These are phyloP conservation scores for Sylvietta virens DNA, from an alignment of 2,113 vertebrate genomes.

Conservation along the genomic window DNA sequence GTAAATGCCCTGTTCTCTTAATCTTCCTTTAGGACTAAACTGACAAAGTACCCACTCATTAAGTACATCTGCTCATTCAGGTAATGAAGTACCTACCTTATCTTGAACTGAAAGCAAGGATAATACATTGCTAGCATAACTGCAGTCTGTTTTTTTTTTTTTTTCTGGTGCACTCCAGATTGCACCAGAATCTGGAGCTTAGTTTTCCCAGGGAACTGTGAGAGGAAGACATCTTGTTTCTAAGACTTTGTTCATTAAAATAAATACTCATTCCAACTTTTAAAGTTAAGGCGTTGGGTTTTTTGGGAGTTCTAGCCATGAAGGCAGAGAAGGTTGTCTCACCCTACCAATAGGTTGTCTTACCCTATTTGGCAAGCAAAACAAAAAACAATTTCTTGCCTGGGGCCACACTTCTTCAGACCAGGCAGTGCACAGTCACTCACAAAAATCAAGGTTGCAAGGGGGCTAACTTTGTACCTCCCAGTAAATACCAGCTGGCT, in stretches of 20 bases:
- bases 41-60: constrained; percentile 47
- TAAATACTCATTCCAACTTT: neutral
- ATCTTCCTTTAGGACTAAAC: constrained; percentile 35
- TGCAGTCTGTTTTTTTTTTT: neutral
- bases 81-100: constrained; percentile 45
- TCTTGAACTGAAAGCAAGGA: neutral
- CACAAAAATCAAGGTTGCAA: neutral
- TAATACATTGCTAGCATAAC: neutral
- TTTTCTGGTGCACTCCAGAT: neutral
- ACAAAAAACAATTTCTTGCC: neutral
- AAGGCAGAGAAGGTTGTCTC: neutral
- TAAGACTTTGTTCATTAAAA: neutral
- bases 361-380: neutral
- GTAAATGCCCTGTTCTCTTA: neutral
- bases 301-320: neutral
- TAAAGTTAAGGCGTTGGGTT: neutral
- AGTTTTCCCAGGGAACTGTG: neutral
- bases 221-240: neutral
- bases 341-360: neutral
- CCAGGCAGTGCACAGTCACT: neutral
- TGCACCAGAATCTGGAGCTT: neutral
- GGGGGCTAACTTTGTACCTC: neutral
- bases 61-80: constrained; percentile 53
- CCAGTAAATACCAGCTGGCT: neutral
- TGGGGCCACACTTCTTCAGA: neutral